Conservation (phyloP, 2,888 invertebrate genomes). For the Lamproptera curius region DNA sequence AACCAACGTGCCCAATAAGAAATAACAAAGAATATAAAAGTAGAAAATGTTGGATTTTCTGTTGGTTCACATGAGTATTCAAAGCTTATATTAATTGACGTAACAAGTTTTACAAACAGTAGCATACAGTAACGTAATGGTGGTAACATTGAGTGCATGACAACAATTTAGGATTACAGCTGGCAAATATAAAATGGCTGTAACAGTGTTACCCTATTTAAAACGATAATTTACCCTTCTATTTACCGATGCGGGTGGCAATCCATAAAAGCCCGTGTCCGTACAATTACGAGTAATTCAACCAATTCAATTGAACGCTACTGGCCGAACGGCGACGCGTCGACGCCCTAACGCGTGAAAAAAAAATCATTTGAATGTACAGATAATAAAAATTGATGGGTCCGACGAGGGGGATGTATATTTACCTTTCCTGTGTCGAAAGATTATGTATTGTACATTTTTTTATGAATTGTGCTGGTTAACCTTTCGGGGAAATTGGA, state of each 20-base stretch:
- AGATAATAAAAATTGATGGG: constrained; percentile 16
- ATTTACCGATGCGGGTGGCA: constrained; percentile 70
- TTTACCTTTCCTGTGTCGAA: too few relatives aligned
- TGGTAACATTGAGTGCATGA: too few relatives aligned
- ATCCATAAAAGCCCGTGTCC: constrained; percentile 57
- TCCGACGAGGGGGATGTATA: neutral
- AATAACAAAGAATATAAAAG: too few relatives aligned
- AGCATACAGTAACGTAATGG: constrained; percentile 10
- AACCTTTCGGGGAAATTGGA: too few relatives aligned
- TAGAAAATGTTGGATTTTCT: too few relatives aligned
- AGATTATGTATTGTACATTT: too few relatives aligned
- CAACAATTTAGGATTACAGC: too few relatives aligned
- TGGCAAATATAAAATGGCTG: constrained; percentile 21
- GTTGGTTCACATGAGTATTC: too few relatives aligned
- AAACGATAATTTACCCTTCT: constrained; percentile 31
- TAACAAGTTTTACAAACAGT: constrained; percentile 1
- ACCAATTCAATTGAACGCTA: constrained; percentile 70
- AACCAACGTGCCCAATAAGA: too few relatives aligned
- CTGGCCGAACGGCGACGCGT: constrained; percentile 63
- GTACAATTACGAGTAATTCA: constrained; percentile 70
- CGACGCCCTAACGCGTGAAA: constrained; percentile 62
- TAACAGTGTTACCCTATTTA: constrained; percentile 21
- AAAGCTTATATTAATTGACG: too few relatives aligned
- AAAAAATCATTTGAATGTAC: constrained; percentile 40
- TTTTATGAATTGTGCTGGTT: too few relatives aligned